Evolutionary conservation across 2,113 vertebrate genomes (phyloP).

Genomic region (Cynocephalus volans): DNA sequence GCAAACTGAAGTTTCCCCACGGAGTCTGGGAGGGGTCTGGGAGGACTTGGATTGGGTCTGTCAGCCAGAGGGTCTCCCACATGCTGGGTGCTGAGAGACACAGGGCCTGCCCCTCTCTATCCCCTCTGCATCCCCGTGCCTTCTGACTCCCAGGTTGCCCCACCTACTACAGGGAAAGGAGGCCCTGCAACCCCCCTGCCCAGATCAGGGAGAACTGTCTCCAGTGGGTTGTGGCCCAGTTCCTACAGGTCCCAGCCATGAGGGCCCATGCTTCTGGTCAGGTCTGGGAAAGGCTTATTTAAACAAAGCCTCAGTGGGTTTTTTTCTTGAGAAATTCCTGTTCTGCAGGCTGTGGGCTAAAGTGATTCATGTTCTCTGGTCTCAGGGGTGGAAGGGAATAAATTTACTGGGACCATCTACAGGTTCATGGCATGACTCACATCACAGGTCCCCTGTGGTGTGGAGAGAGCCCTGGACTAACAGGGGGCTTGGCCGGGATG

Average conservation of each 20-base stretch:
- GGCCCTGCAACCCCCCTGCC: accelerated
- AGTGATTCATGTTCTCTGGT: conserved; percentile 76
- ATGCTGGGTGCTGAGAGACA: background rate
- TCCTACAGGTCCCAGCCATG: background rate
- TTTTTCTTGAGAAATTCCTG: conserved; percentile 75
- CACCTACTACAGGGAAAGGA: background rate
- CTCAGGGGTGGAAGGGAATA: conserved; percentile 4
- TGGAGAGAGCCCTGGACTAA: background rate
- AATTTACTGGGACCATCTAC: background rate
- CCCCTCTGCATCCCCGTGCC: background rate
- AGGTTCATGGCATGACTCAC: conserved; percentile 51
- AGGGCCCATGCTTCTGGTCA: background rate
- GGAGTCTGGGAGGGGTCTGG: background rate
- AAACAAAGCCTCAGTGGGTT: background rate
- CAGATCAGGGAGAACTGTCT: background rate
- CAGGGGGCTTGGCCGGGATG: background rate
- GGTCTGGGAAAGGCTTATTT: conserved; percentile 50
- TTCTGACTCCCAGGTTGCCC: background rate
- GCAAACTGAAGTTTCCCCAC: background rate
- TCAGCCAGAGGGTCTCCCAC: background rate
- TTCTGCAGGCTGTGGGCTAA: conserved; percentile 69
- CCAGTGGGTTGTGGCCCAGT: background rate
- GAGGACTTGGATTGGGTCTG: background rate
- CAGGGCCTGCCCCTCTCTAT: background rate
- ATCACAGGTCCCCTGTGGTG: background rate